Evolutionary conservation across 2,113 vertebrate genomes (phyloP).

Genomic region (Rhynchomys soricoides): DNA sequence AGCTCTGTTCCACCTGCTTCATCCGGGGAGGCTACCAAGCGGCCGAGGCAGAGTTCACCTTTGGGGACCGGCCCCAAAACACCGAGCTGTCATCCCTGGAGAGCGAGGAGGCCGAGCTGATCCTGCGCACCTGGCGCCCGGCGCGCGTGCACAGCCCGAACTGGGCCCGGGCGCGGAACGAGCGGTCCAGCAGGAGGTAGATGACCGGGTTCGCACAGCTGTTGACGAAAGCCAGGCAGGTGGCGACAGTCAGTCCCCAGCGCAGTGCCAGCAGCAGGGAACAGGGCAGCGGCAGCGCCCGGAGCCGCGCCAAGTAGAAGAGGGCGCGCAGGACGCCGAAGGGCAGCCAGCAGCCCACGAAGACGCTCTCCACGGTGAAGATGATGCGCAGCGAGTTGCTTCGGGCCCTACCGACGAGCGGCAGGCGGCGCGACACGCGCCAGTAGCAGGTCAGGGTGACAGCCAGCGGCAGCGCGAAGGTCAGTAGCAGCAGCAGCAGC

Average conservation of each 20-base stretch:
- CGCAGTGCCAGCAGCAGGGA: conserved; percentile 49
- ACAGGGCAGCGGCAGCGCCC: conserved; percentile 60
- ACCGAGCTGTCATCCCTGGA: conserved; percentile 40
- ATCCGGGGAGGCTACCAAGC: neutral
- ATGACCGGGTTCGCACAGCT: conserved; percentile 92
- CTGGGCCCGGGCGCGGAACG: conserved; percentile 85
- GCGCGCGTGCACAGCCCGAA: neutral
- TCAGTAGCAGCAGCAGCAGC: conserved; percentile 86
- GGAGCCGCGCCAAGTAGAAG: conserved; percentile 76
- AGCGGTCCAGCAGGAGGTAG: conserved; percentile 90
- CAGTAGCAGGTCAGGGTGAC: conserved; percentile 90
- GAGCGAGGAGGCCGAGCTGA: conserved; percentile 62
- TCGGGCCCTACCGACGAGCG: conserved; percentile 80
- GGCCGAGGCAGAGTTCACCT: neutral
- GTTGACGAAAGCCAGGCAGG: conserved; percentile 91
- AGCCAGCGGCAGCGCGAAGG: conserved; percentile 88
- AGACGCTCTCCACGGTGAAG: conserved; percentile 87
- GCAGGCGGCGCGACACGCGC: conserved; percentile 86
- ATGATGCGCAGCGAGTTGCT: conserved; percentile 91
- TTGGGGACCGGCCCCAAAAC: neutral
- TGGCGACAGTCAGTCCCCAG: conserved; percentile 84
- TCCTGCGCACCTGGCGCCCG: neutral
- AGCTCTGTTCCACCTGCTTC: neutral
- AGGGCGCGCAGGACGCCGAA: conserved; percentile 87
- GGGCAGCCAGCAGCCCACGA: conserved; percentile 93